Evolutionary conservation across 2,888 invertebrate species (phyloP), one percentile per base, ranked within the genome.

Genomic region (Gari tellinella): DNA sequence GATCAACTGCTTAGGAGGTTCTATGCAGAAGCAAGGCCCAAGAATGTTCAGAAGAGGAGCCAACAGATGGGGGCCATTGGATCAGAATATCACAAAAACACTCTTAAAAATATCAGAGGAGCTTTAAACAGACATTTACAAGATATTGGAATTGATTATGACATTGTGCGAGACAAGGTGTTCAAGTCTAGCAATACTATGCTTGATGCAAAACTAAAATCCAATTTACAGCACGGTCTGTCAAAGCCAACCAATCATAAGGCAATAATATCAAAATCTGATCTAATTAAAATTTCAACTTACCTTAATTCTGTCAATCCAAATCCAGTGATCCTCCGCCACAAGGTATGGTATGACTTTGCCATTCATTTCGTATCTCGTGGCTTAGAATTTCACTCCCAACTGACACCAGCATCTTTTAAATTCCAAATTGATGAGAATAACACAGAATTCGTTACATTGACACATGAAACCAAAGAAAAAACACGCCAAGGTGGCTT

Each of bases 1-100:
- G 26, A 52, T 15, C 19, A 52, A 14, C 17, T n/a, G 15, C 17
- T 52, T 4, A 31, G 52, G n/a, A 10, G 37, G 10, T 26, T 52
- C 19, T 52, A 52, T 17, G 52, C 52, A 1, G 52, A 52, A 19
- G 52, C 52, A 4, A 25, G n/a, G 4, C 52, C 52, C 10, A 52
- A 52, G 19, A 15, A 52, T 37, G 26, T 37, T 1, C n/a, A 52
- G 4, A 52, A 52, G 19, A 23, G 31, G 17, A 52, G 15, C 26
- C 37, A 52, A 10, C 26, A 31, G 19, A 52, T 52, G 37, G 52
- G 52, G 37, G 55, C 40, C 55, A 23, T 25, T 21, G 55, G 23
- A 25, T 19, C 40, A 53, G 52, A 60, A 19, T 61, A 67, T 40
- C 38, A 60, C 48, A 60, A 60, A 41, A 67, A 67, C 19, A 67